Conservation (phyloP, 2,888 invertebrate genomes). For the Pantelozetes paolii region DNA sequence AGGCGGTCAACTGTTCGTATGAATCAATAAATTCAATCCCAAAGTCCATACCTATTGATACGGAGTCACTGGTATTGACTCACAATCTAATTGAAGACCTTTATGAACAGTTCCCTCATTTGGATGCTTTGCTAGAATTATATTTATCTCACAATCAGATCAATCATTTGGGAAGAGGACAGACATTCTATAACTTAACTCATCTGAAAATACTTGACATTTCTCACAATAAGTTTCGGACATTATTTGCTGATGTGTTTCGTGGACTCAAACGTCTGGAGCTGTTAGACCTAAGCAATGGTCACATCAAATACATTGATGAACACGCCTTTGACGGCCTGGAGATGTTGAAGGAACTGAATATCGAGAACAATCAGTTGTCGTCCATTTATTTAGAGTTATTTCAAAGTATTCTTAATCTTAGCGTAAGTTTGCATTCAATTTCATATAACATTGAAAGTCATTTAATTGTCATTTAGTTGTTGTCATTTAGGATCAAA, state of each 20-base stretch:
- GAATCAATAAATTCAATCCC: constrained; percentile 50
- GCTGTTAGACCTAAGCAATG: constrained; percentile 51
- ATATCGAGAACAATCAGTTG: constrained; percentile 52
- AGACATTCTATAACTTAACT: constrained; percentile 52
- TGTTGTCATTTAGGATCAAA: too few species aligned
- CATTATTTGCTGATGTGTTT: constrained; percentile 52
- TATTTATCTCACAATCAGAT: constrained; percentile 54
- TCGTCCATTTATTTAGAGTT: constrained; percentile 52
- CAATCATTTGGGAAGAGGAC: constrained; percentile 50
- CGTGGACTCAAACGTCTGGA: constrained; percentile 51
- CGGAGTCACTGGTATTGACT: constrained; percentile 51
- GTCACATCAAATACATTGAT: constrained; percentile 52
- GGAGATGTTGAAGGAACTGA: constrained; percentile 50
- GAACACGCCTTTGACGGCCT: constrained; percentile 53
- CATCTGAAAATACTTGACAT: constrained; percentile 52
- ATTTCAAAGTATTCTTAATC: constrained; percentile 52
- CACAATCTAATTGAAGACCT: constrained; percentile 50
- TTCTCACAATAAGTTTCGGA: constrained; percentile 52
- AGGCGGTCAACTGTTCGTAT: constrained; percentile 52
- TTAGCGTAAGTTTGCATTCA: constrained; percentile 47
- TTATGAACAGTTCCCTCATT: constrained; percentile 49
- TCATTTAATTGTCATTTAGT: too few species aligned
- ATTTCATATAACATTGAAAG: too few species aligned
- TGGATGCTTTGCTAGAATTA: constrained; percentile 51
- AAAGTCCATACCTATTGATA: constrained; percentile 49